Evolutionary conservation across 2,888 invertebrate genomes (phyloP), one percentile per base, ranked within the genome.

Genomic region (Oscheius sp.): DNA sequence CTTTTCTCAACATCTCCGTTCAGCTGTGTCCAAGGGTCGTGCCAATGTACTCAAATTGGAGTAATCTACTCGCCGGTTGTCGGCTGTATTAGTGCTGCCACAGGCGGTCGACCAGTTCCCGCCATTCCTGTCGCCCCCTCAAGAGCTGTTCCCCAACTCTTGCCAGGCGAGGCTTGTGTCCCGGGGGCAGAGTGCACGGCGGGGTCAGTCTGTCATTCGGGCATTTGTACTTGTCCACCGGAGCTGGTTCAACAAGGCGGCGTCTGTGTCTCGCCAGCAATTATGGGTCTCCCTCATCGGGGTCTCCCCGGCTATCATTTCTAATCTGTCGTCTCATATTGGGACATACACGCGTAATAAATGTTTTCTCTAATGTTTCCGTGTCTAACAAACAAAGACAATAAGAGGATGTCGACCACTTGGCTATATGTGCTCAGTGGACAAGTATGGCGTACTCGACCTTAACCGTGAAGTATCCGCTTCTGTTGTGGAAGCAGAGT

Each of bases 401-500:
- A 35, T 35, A 35, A 35, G 35, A 35, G 35, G 9, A 9, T 35
- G 35, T 9, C 35, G 5, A 35, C 35, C 9, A 6, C 5, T 35
- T 3, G 35, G 5, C 5, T 3, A 6, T 46, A 52, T 69, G 70
- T 29, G 43, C 12, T 52, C 72, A 66, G 18, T 64, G 71, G 6
- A 64, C 74, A 6, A 74, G 69, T 12, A 74, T 76, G n/a, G 58
- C 13, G 56, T 83, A 83, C 64, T 83, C 83, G 25, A 83, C 49
- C 66, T 83, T 81, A 5, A 80, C 55, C n/a, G 83, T 80, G 70
- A 83, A 83, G 69, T 81, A 81, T 21, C 70, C 76, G 66, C 74
- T 74, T 9, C 72, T 29, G 69, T 81, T 81, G 46, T 61, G 72
- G 74, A 81, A 79, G 59, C 73, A 63, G 41, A 81, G 71, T 1